A percentile compares a stretch with the other conserved stretches of the same genome.
These are phyloP conservation scores for Belonocnema kinseyi DNA, from an alignment of 1,140 invertebrate species.

Conservation along the genomic window DNA sequence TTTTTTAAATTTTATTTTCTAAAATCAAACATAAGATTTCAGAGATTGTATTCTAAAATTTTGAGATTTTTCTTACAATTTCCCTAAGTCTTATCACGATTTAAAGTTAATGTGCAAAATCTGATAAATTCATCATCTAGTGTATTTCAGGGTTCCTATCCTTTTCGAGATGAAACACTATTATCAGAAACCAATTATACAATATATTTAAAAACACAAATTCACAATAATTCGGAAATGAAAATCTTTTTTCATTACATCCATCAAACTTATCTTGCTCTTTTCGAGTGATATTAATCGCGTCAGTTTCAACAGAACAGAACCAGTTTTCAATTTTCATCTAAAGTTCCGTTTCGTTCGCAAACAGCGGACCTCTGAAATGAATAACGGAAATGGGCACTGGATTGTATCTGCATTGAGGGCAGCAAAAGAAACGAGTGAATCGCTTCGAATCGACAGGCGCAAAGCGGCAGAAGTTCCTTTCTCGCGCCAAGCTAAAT, in stretches of 20 bases:
- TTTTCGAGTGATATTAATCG: not conserved
- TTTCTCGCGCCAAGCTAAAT: constrained; percentile 3
- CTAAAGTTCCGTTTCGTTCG: constrained; percentile 2
- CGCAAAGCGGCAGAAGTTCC: constrained; percentile 4
- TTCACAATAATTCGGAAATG: too few relatives aligned
- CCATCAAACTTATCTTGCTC: not conserved
- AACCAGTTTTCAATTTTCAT: constrained; percentile 13
- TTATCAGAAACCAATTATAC: too few relatives aligned
- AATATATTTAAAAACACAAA: too few relatives aligned
- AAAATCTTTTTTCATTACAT: not conserved
- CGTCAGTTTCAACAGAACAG: not conserved
- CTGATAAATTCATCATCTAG: too few relatives aligned
- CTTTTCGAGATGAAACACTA: too few relatives aligned
- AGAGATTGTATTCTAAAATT: too few relatives aligned
- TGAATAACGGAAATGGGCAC: constrained; percentile 15
- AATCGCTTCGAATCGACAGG: constrained; percentile 12
- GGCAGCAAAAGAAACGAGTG: constrained; percentile 8
- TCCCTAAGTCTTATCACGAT: too few relatives aligned
- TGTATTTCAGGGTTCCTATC: too few relatives aligned
- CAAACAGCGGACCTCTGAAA: constrained; percentile 3
- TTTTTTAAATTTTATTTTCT: too few relatives aligned
- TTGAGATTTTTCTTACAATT: too few relatives aligned
- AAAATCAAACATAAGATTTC: too few relatives aligned
- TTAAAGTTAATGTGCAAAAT: too few relatives aligned
- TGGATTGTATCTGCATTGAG: constrained; percentile 9